phyloP scores from a whole-genome alignment of 2,113 vertebrate species.

The Scytalopus superciliaris region DNA sequence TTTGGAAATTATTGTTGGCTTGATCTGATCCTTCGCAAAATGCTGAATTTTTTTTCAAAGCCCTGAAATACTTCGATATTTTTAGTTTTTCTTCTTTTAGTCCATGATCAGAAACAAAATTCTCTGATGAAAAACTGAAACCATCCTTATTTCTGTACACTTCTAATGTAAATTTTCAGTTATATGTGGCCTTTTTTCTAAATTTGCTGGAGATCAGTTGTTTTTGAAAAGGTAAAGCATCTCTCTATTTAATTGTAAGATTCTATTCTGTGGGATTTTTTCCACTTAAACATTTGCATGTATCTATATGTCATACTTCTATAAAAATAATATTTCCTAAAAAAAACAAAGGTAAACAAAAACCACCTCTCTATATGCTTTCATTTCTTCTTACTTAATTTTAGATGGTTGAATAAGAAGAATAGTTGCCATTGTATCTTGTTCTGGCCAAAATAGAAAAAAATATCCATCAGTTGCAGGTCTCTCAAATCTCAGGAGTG shows the following conservation, averaged over 20 bases:
- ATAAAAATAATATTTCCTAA: background rate
- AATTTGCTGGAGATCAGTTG: background rate
- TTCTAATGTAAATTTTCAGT: background rate
- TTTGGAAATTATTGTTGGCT: background rate
- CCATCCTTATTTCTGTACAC: background rate
- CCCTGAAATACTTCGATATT: background rate
- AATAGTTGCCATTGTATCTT: background rate
- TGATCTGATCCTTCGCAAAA: background rate
- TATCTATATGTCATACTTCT: background rate
- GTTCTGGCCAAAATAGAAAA: background rate
- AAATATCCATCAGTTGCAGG: background rate
- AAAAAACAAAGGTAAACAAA: background rate
- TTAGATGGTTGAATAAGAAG: background rate
- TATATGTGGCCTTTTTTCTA: background rate
- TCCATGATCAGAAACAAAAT: background rate
- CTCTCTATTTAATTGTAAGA: background rate
- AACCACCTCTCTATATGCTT: accelerated
- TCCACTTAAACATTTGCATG: background rate
- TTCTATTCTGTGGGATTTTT: background rate
- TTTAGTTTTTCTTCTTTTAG: background rate
- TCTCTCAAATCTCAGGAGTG: background rate
- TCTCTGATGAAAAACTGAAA: background rate
- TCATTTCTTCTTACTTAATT: background rate
- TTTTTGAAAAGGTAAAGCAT: background rate
- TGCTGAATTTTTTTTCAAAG: background rate